Conservation (phyloP, 2,888 invertebrate species). For the Xestia c-nigrum region DNA sequence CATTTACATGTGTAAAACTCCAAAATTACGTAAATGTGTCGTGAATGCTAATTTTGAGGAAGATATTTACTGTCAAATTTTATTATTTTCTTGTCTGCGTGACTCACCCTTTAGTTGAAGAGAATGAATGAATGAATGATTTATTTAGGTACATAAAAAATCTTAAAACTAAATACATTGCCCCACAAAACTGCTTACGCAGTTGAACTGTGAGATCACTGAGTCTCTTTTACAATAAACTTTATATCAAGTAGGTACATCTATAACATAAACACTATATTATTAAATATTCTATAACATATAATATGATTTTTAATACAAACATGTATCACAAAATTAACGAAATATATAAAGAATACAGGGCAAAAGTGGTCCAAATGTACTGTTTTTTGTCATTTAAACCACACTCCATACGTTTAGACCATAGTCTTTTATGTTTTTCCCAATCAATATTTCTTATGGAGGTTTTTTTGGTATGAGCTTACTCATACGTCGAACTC, state of each 20-base stretch:
- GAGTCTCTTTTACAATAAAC: too few species aligned
- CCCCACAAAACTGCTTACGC: too few species aligned
- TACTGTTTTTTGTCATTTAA: background rate
- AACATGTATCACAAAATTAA: background rate
- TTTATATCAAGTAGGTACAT: too few species aligned
- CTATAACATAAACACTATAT: too few species aligned
- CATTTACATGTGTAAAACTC: conserved; percentile 11
- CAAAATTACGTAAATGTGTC: conserved; percentile 23
- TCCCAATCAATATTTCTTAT: background rate
- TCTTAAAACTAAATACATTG: too few species aligned
- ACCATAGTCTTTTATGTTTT: background rate
- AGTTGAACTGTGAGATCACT: too few species aligned
- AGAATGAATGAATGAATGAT: too few species aligned
- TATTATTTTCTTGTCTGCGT: conserved; percentile 18
- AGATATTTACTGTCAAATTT: background rate
- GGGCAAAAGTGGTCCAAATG: background rate
- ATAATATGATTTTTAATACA: too few species aligned
- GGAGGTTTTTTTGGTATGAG: background rate
- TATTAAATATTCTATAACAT: too few species aligned
- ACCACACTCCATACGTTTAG: background rate
- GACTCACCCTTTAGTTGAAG: background rate
- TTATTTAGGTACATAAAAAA: too few species aligned
- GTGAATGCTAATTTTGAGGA: conserved; percentile 31
- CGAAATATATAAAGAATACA: background rate
- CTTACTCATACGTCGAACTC: background rate